phyloP scores from a whole-genome alignment of 2,888 invertebrate genomes.

The Callyntrura sp. region DNA sequence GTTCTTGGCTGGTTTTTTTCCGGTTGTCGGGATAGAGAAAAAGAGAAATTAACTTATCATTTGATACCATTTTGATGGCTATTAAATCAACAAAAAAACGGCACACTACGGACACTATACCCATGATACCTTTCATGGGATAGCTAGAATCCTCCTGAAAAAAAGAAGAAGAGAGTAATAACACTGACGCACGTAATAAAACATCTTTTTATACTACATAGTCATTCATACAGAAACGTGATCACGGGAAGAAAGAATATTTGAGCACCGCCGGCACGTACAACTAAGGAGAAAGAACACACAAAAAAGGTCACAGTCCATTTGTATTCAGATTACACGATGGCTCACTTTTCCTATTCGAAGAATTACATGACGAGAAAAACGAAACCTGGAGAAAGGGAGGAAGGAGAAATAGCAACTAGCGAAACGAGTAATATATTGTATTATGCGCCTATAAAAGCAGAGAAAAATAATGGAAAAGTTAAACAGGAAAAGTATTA shows the following conservation, averaged over 20 bases:
- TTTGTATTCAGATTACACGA: conserved; percentile 56
- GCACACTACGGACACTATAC: too few relatives aligned
- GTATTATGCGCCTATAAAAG: too few relatives aligned
- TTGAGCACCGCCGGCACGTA: conserved; percentile 29
- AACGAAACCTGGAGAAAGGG: background rate
- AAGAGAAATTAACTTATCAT: conserved; percentile 47
- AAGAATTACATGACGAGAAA: background rate
- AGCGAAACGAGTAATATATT: too few relatives aligned
- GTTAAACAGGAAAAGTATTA: conserved; percentile 34
- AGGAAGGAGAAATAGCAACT: too few relatives aligned
- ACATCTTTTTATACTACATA: conserved; percentile 11
- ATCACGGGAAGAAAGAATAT: too few relatives aligned
- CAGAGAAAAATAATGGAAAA: background rate
- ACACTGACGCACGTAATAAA: conserved; percentile 41
- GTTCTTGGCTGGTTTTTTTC: background rate
- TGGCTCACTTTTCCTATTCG: conserved; percentile 19
- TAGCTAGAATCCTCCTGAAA: too few relatives aligned
- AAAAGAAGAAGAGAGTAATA: conserved; percentile 21
- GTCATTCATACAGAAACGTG: conserved; percentile 2
- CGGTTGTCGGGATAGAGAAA: background rate
- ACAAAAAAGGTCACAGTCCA: conserved; percentile 42
- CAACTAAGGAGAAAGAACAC: background rate
- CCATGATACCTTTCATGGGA: conserved; percentile 34
- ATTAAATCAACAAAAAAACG: conserved; percentile 51
- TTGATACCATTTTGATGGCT: conserved; percentile 54